Evolutionary conservation across 2,113 vertebrate genomes (phyloP).

Genomic region (Burhinus bistriatus): DNA sequence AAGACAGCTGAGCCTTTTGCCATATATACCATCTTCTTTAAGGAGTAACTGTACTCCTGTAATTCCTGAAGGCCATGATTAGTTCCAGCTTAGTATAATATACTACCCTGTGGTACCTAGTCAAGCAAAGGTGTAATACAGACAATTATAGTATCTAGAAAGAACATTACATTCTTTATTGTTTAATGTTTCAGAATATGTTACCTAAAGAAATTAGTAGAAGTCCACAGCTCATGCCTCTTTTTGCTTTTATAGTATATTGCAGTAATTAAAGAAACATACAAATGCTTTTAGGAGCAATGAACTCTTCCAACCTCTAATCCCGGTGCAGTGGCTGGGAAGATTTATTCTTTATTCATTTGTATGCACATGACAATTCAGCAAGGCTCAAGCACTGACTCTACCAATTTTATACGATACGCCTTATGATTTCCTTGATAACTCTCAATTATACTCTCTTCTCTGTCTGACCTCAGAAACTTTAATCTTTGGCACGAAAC

Average conservation of each 20-base stretch:
- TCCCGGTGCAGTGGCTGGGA: neutral
- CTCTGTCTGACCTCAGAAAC: conserved; percentile 32
- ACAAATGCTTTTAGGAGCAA: neutral
- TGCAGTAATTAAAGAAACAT: neutral
- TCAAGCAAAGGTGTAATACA: neutral
- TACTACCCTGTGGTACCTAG: neutral
- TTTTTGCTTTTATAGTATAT: neutral
- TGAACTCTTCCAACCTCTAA: neutral
- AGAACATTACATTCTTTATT: neutral
- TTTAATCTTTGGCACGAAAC: neutral
- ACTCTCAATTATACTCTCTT: conserved; percentile 22
- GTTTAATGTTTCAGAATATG: neutral
- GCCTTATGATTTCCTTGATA: conserved; percentile 47
- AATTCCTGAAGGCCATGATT: conserved; percentile 18
- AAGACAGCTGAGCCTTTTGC: neutral
- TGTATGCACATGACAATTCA: conserved; percentile 23
- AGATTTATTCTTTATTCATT: conserved; percentile 35
- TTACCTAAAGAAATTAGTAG: neutral
- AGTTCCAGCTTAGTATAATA: neutral
- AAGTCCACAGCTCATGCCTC: neutral
- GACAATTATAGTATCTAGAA: neutral
- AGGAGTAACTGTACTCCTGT: neutral
- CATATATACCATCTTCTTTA: neutral
- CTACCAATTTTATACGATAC: conserved; percentile 25
- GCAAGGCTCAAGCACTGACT: conserved; percentile 13